Conservation (phyloP, 2,888 invertebrate species). For the Eristalinus sepulchralis region DNA sequence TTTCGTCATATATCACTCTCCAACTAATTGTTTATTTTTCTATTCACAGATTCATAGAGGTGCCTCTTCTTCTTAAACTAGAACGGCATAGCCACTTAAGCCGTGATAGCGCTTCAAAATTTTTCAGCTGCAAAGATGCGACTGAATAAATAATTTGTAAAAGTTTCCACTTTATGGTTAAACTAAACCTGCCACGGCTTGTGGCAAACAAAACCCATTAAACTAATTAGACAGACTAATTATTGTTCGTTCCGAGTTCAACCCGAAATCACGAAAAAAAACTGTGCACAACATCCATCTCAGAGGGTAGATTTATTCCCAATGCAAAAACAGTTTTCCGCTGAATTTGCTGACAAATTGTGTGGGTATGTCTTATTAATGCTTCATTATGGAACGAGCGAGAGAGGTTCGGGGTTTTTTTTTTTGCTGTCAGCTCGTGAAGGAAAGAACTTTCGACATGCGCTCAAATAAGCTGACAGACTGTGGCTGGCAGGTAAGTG, state of each 20-base stretch:
- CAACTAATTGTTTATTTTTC: too few relatives aligned
- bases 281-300: neutral
- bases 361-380: constrained; percentile 28
- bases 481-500: constrained; percentile 44
- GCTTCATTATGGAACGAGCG: constrained; percentile 9
- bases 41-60: too few relatives aligned
- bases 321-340: constrained; percentile 6
- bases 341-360: constrained; percentile 18
- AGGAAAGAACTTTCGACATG: constrained; percentile 31
- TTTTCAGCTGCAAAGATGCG: neutral
- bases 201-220: neutral
- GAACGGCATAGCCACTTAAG: too few relatives aligned
- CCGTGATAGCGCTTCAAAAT: neutral
- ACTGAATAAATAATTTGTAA: neutral
- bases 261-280: neutral
- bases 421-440: constrained; percentile 26
- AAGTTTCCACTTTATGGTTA: neutral
- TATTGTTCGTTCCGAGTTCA: constrained; percentile 2
- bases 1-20: too few relatives aligned
- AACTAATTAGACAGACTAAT: constrained; percentile 18
- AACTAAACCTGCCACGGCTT: neutral
- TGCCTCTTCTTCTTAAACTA: too few relatives aligned
- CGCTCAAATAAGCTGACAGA: constrained; percentile 42
- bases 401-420: constrained; percentile 10
- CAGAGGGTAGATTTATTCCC: neutral